Conservation (phyloP, 2,113 vertebrate genomes). For the Saguinus imperator region DNA sequence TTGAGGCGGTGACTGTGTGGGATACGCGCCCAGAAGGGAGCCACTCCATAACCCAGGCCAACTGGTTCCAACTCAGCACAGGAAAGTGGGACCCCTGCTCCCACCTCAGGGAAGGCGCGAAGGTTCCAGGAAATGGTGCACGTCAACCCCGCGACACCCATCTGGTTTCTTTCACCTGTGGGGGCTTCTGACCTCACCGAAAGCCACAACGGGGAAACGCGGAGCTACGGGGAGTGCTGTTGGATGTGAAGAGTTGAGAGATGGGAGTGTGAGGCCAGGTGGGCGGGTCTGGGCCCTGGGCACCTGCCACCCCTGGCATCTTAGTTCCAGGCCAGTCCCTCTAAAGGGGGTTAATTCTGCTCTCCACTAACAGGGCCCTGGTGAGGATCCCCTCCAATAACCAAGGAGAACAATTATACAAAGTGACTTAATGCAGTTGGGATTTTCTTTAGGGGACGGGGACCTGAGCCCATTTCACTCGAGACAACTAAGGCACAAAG, state of each 20-base stretch:
- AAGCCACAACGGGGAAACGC: background rate
- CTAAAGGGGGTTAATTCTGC: background rate
- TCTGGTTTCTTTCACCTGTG: fast-evolving
- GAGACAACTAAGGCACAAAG: background rate
- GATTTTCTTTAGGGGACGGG: background rate
- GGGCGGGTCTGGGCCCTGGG: background rate
- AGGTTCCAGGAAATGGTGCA: background rate
- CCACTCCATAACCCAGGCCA: background rate
- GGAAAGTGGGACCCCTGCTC: background rate
- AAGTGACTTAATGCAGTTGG: fast-evolving
- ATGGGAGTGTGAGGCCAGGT: background rate
- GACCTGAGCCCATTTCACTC: background rate
- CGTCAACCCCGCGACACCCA: fast-evolving
- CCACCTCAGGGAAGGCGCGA: background rate
- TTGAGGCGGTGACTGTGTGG: background rate
- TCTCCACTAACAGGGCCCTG: background rate
- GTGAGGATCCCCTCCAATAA: background rate
- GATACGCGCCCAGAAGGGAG: background rate
- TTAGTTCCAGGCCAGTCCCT: background rate
- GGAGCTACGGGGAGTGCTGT: fast-evolving
- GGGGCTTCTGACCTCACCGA: background rate
- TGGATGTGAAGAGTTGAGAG: background rate
- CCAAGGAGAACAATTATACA: background rate
- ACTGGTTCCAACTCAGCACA: fast-evolving
- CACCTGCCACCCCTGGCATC: fast-evolving